phyloP scores from a whole-genome alignment of 2,888 invertebrate genomes.

The Salpingus planirostris region DNA sequence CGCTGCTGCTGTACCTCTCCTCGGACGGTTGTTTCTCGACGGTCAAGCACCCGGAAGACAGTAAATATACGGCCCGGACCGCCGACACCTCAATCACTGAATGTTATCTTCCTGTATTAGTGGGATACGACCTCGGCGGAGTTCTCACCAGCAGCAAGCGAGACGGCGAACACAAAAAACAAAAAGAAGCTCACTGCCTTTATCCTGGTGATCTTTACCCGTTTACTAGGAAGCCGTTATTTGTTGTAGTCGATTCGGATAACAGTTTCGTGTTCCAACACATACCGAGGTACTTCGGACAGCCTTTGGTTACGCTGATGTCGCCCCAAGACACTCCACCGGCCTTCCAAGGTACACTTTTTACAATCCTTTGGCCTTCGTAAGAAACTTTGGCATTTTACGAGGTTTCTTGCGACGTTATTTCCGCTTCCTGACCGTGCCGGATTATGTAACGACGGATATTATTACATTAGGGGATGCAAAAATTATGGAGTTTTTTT shows the following conservation, averaged over 20 bases:
- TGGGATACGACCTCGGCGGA: conserved; percentile 87
- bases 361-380: conserved; percentile 13
- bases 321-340: conserved; percentile 86
- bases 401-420: too few species aligned
- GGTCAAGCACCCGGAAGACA: conserved; percentile 80
- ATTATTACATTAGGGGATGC: too few species aligned
- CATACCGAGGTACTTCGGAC: conserved; percentile 83
- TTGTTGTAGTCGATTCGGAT: conserved; percentile 91
- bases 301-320: conserved; percentile 87
- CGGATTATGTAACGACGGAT: too few species aligned
- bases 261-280: conserved; percentile 89
- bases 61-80: too few species aligned
- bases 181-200: conserved; percentile 68
- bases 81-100: too few species aligned
- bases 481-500: too few species aligned
- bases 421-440: too few species aligned
- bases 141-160: conserved; percentile 80
- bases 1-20: conserved; percentile 84
- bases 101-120: too few species aligned
- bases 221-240: conserved; percentile 85
- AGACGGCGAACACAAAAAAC: conserved; percentile 52
- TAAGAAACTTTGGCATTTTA: too few species aligned
- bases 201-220: conserved; percentile 92
- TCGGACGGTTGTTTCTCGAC: conserved; percentile 82
- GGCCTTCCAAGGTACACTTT: conserved; percentile 76